Conservation (phyloP, 2,888 invertebrate genomes). For the Diabrotica balteata region DNA sequence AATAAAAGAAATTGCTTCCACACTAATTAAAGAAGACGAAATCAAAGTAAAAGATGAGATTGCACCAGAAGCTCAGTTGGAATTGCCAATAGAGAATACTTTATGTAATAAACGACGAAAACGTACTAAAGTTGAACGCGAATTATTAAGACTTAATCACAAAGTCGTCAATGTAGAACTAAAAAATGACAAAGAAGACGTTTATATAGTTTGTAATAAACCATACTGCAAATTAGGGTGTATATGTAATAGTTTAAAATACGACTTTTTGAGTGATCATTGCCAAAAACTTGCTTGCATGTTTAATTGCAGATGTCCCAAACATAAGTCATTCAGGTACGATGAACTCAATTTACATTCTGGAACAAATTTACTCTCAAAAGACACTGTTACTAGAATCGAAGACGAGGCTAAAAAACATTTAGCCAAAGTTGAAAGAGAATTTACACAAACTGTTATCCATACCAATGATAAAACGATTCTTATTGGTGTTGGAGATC, state of each 20-base stretch:
- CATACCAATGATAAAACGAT: slow-evolving; percentile 71
- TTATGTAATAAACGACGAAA: slow-evolving; percentile 35
- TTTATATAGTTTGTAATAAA: slow-evolving; percentile 60
- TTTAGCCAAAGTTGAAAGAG: slow-evolving; percentile 72
- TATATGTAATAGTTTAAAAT: slow-evolving; percentile 68
- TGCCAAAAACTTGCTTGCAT: slow-evolving; percentile 70
- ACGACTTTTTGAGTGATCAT: slow-evolving; percentile 62
- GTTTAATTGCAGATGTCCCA: slow-evolving; percentile 64
- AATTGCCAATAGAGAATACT: slow-evolving; percentile 26
- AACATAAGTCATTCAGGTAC: slow-evolving; percentile 34
- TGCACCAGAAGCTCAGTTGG: slow-evolving; percentile 38
- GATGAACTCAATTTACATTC: slow-evolving; percentile 48
- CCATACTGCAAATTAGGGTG: slow-evolving; percentile 71
- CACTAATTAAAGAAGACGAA: slow-evolving; percentile 60
- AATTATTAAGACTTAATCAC: slow-evolving; percentile 70
- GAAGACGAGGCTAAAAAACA: slow-evolving; percentile 64
- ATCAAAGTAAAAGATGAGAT: slow-evolving; percentile 38
- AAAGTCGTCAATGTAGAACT: slow-evolving; percentile 67
- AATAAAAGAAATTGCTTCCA: slow-evolving; percentile 66
- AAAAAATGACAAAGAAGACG: slow-evolving; percentile 49
- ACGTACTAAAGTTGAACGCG: slow-evolving; percentile 52
- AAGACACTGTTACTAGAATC: slow-evolving; percentile 55
- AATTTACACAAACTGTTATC: slow-evolving; percentile 76
- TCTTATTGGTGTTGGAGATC: slow-evolving; percentile 65
- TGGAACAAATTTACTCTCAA: slow-evolving; percentile 52